phyloP scores from a whole-genome alignment of 2,888 invertebrate species.

The Cantharis flavilabris region DNA sequence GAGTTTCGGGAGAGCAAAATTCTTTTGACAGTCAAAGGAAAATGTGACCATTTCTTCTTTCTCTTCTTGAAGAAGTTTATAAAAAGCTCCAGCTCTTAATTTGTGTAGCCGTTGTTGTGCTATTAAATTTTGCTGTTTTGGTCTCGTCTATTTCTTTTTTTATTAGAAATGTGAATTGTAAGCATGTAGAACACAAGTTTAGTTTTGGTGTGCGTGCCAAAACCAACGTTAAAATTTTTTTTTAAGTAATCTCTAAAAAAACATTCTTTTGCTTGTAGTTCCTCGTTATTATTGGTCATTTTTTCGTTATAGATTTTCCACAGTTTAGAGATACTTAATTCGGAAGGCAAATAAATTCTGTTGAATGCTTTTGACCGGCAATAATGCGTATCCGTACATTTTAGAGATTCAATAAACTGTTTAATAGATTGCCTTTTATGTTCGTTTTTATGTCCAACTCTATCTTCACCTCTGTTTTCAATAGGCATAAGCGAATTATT shows the following conservation, averaged over 20 bases:
- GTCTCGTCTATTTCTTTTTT: no score
- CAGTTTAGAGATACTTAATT: background rate
- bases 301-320: background rate
- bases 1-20: slow-evolving; percentile 41
- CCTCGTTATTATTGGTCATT: background rate
- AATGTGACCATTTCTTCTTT: slow-evolving; percentile 22
- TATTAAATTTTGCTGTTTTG: background rate
- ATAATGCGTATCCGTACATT: slow-evolving; percentile 6
- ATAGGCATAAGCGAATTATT: background rate
- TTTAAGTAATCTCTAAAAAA: slow-evolving; percentile 1
- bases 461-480: no score
- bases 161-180: slow-evolving; percentile 14
- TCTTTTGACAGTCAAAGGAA: no score
- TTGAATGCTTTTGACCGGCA: background rate
- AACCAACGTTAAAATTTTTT: background rate
- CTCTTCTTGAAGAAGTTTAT: slow-evolving; percentile 8
- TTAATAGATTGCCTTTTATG: background rate
- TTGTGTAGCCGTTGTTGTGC: background rate
- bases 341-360: no score
- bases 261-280: background rate
- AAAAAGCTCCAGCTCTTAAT: background rate
- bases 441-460: background rate
- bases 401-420: no score
- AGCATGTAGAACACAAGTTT: slow-evolving; percentile 31
- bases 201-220: background rate